Percentiles rank a stretch among this genome's conserved stretches.
Evolutionary conservation across 2,797 vertebrate genomes (phyloP).

Genomic region (Peromyscus nudipes): DNA sequence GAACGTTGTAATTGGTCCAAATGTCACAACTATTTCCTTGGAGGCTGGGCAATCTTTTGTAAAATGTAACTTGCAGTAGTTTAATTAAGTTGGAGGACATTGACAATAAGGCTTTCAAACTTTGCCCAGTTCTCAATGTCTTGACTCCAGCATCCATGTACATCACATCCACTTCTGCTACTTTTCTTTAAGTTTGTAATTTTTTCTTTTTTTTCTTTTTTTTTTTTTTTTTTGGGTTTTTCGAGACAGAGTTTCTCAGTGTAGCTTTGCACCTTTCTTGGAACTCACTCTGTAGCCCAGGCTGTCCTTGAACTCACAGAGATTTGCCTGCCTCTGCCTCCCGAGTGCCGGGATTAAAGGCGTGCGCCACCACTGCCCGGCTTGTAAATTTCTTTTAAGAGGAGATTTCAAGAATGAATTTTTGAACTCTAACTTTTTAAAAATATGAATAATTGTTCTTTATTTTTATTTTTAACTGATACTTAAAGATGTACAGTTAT

Average conservation of each 20-base stretch:
- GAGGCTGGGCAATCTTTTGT: background rate
- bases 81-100: background rate
- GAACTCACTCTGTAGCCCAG: too few species aligned
- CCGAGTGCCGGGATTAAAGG: too few species aligned
- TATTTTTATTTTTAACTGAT: background rate
- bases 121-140: background rate
- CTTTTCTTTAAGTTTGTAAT: background rate
- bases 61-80: conserved; percentile 38
- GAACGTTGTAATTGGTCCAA: background rate
- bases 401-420: conserved; percentile 25
- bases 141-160: background rate
- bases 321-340: too few species aligned
- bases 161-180: background rate
- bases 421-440: background rate
- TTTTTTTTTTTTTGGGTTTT: too few species aligned
- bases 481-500: background rate
- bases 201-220: background rate
- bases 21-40: background rate
- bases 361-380: too few species aligned
- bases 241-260: too few species aligned
- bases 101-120: conserved; percentile 1
- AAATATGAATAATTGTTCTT: background rate
- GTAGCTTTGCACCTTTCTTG: too few species aligned
- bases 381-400: conserved; percentile 6
- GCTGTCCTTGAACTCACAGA: too few species aligned